Evolutionary conservation across 2,797 vertebrate genomes (phyloP).

Genomic region (Danio jaintianensis): DNA sequence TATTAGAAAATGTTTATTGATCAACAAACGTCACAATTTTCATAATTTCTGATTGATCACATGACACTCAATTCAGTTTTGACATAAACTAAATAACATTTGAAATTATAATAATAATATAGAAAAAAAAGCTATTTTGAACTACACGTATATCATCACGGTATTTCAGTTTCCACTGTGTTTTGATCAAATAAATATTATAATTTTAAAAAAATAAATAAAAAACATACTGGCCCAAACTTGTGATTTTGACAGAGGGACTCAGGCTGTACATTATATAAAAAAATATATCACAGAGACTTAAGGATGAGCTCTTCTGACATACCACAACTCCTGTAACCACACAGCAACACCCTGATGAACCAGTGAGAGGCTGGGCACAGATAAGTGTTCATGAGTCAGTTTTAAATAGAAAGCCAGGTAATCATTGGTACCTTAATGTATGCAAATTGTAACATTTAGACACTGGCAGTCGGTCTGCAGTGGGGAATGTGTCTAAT

Average conservation of each 20-base stretch:
- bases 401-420: not conserved
- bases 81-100: no score
- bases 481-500: conserved; percentile 43
- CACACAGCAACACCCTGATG: conserved; percentile 2
- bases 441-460: conserved; percentile 28
- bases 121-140: no score
- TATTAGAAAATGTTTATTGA: not conserved
- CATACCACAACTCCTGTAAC: not conserved
- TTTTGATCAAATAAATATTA: not conserved
- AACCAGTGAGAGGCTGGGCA: not conserved
- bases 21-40: not conserved
- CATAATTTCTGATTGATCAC: no score
- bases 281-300: not conserved
- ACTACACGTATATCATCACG: no score
- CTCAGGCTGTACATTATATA: not conserved
- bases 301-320: not conserved
- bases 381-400: not conserved
- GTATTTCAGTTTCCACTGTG: no score
- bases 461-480: conserved; percentile 3
- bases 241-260: not conserved
- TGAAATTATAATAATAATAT: no score
- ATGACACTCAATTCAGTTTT: no score
- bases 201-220: not conserved
- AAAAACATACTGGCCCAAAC: not conserved
- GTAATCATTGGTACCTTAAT: conserved; percentile 22